phyloP scores from a whole-genome alignment of 2,797 vertebrate genomes.

The Pseudomugil gertrudae region DNA sequence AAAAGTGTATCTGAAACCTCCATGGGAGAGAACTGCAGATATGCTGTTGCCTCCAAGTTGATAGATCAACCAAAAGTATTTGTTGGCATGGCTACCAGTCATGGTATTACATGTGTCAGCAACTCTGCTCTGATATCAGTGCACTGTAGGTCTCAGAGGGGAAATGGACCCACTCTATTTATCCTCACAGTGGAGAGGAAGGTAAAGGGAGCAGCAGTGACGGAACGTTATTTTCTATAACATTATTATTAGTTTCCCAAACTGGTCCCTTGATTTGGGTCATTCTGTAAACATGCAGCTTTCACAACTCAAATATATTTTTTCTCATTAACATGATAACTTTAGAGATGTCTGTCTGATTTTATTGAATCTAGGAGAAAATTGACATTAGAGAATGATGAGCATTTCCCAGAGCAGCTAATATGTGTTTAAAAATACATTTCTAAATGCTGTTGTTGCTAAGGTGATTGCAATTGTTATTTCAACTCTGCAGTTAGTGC shows the following conservation, averaged over 20 bases:
- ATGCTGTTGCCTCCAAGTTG: slow-evolving; percentile 59
- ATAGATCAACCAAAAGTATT: slow-evolving; percentile 76
- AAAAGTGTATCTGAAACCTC: slow-evolving; percentile 43
- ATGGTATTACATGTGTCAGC: slow-evolving; percentile 68
- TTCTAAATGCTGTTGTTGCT: slow-evolving; percentile 8
- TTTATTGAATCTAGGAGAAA: neutral
- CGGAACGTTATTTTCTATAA: slow-evolving; percentile 41
- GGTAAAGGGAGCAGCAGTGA: slow-evolving; percentile 42
- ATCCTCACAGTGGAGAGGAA: slow-evolving; percentile 45
- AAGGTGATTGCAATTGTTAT: slow-evolving; percentile 19
- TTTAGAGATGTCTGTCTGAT: neutral
- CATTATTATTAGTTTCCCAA: slow-evolving; percentile 28
- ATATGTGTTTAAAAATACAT: slow-evolving; percentile 1
- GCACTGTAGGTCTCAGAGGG: slow-evolving; percentile 35
- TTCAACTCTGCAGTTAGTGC: slow-evolving; percentile 35
- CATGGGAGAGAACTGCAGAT: slow-evolving; percentile 24
- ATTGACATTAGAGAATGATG: no score
- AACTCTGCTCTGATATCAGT: slow-evolving; percentile 55
- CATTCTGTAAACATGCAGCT: neutral
- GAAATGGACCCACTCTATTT: slow-evolving; percentile 50
- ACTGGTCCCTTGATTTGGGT: neutral
- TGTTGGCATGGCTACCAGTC: slow-evolving; percentile 71
- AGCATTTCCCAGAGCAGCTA: neutral
- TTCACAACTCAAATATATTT: neutral
- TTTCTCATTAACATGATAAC: neutral